Evolutionary conservation across 2,113 vertebrate species (phyloP).

Genomic region (Pachycephala philippinensis): DNA sequence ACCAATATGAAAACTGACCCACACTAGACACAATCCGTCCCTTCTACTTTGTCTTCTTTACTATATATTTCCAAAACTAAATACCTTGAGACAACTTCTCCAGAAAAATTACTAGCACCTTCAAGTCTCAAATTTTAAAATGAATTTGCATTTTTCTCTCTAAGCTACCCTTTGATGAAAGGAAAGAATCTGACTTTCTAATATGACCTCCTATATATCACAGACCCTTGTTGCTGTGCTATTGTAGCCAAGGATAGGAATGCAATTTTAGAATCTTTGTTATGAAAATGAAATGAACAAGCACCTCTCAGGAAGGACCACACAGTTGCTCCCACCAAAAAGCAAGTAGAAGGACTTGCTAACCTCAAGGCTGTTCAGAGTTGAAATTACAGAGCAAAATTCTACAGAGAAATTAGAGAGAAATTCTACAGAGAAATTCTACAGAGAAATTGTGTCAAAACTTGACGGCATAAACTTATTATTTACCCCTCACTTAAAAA

Average conservation of each 20-base stretch:
- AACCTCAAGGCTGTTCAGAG: background rate
- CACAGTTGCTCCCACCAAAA: background rate
- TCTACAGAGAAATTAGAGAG: background rate
- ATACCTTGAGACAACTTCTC: background rate
- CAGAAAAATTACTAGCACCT: background rate
- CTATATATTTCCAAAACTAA: background rate
- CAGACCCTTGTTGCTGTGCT: background rate
- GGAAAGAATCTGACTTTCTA: background rate
- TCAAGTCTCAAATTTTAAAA: background rate
- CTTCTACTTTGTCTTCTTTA: background rate
- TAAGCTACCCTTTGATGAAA: background rate
- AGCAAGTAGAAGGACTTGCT: background rate
- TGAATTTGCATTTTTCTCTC: background rate
- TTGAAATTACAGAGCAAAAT: background rate
- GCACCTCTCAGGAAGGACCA: background rate
- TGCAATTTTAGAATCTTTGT: background rate
- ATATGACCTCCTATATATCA: background rate
- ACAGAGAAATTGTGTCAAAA: background rate
- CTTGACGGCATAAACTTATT: background rate
- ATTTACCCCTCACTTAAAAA: background rate
- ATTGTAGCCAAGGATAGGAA: background rate
- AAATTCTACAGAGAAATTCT: background rate
- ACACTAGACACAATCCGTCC: background rate
- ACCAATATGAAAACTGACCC: background rate
- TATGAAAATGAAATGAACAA: background rate